Evolutionary conservation across 2,797 vertebrate genomes (phyloP), one percentile per base, ranked within the genome.

Genomic region (Typhlichthys subterraneus): DNA sequence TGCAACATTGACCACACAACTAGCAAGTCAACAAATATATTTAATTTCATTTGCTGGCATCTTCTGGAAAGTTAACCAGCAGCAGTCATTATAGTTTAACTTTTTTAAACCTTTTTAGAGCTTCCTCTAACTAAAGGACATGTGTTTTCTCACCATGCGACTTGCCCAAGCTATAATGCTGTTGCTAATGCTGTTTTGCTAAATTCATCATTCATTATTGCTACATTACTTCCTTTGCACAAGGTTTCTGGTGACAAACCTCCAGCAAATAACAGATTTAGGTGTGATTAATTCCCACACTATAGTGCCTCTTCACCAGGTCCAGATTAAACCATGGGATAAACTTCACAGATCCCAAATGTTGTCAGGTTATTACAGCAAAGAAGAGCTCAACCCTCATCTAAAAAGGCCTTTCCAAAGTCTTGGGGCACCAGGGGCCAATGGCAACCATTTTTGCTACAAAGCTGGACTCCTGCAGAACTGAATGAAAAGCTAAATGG

Each of bases 351-450:
- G 15, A 58, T 46, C 76, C 67, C 57, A 77, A 81, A 63, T 97
- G 94, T 79, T 73, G 0, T 78, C 86, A 0, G 93, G 93, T 0
- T 91, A 92, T 84, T 96, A 96, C 57, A 89, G 85, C 0, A 64
- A 78, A 0, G 86, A 88, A 0, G 94, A 95, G 60, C 89, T 96
- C 12, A 91, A 86, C 55, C 91, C 93, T 2, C 80, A 87, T 52
- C 77, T 94, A 87, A 89, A 19, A 59, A 89, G 93, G 17, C 93
- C 95, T 0, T 88, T 75, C 0, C 92, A 95, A 58, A 88, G 94
- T 69, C 92, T 91, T 2, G 74, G 66, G 8, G 82, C 85, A 59
- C 94, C 91, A 0, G 95, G 94, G 0, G 92, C 92, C 0, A 81
- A 93, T 0, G 95, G 93, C 1, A 90, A 73, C 71, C 91, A 0